A percentile compares a stretch with the other conserved stretches of the same genome.
Evolutionary conservation across 2,113 vertebrate species (phyloP).

Genomic region (Calypte anna): DNA sequence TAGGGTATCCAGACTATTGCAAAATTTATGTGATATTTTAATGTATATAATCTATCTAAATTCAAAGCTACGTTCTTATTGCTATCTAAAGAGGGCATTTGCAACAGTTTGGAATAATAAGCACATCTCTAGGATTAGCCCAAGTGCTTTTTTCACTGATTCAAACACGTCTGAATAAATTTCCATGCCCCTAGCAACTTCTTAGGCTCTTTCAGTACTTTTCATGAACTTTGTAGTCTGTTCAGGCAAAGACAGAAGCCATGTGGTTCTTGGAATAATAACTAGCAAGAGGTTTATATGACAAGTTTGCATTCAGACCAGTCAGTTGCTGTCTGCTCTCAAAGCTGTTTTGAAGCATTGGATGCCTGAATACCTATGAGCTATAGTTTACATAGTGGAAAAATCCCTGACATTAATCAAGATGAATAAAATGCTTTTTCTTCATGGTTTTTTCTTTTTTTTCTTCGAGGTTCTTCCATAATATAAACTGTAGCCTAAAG

Average conservation of each 20-base stretch:
- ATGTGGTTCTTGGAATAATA: slow-evolving; percentile 46
- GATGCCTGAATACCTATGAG: slow-evolving; percentile 13
- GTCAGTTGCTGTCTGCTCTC: slow-evolving; percentile 26
- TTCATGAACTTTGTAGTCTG: neutral
- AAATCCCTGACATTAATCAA: neutral
- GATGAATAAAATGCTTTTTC: slow-evolving; percentile 16
- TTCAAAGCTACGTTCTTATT: neutral
- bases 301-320: neutral
- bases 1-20: neutral
- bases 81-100: neutral
- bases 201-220: neutral
- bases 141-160: neutral
- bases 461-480: neutral
- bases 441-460: neutral
- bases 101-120: neutral
- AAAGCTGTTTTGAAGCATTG: slow-evolving; percentile 28
- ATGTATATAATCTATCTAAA: neutral
- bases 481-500: neutral
- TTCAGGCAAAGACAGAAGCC: neutral
- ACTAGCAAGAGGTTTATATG: slow-evolving; percentile 3
- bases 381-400: slow-evolving; percentile 6
- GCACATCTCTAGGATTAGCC: slow-evolving; percentile 16
- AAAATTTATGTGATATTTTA: neutral
- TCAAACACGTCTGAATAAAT: slow-evolving; percentile 23
- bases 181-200: neutral